Conservation (phyloP, 2,888 invertebrate species). For the Lumbricus terrestris region DNA sequence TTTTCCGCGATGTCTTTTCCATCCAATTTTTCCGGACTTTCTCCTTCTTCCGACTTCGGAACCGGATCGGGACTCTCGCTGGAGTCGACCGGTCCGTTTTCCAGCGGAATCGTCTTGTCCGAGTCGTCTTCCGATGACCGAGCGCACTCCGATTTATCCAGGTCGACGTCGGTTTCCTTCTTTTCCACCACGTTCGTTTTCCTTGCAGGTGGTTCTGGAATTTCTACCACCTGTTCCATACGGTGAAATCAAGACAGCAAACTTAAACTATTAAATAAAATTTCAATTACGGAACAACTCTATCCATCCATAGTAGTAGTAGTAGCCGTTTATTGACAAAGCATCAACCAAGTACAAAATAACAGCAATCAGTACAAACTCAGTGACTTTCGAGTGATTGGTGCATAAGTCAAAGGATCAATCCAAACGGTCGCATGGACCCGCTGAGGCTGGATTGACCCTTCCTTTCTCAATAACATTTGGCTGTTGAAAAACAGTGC, state of each 20-base stretch:
- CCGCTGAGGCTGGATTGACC: too few relatives aligned
- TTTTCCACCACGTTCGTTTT: constrained; percentile 6
- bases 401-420: too few relatives aligned
- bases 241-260: neutral
- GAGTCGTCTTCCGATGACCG: neutral
- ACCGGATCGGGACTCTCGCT: neutral
- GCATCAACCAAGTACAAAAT: too few relatives aligned
- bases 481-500: too few relatives aligned
- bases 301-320: too few relatives aligned
- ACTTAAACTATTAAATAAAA: neutral
- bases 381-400: too few relatives aligned
- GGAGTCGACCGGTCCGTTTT: neutral
- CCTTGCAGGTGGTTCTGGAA: constrained; percentile 7
- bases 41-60: neutral
- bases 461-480: too few relatives aligned
- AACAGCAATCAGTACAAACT: too few relatives aligned
- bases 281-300: neutral
- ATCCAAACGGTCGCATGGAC: too few relatives aligned
- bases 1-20: neutral
- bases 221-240: constrained; percentile 10
- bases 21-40: neutral
- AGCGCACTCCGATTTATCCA: neutral
- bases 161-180: neutral
- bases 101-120: neutral
- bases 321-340: too few relatives aligned